These are phyloP conservation scores for Rhingia campestris DNA, from an alignment of 2,888 invertebrate species.

Conservation along the genomic window DNA sequence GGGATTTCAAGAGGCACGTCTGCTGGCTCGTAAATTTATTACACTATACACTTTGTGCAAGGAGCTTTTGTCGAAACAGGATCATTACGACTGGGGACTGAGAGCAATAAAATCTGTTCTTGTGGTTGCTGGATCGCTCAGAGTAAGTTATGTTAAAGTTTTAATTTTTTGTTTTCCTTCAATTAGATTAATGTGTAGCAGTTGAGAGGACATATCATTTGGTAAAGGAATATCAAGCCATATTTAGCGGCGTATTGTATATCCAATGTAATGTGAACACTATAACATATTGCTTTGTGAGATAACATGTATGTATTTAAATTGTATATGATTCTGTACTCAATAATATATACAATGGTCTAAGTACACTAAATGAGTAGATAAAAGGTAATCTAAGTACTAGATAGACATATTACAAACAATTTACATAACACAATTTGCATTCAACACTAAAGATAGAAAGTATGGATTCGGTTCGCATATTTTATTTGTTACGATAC, in stretches of 20 bases:
- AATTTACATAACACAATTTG: too few relatives aligned
- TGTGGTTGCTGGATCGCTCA: constrained; percentile 95
- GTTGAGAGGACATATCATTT: neutral
- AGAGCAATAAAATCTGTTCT: constrained; percentile 97
- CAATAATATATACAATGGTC: too few relatives aligned
- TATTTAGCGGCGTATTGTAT: constrained; percentile 16
- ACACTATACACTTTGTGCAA: constrained; percentile 95
- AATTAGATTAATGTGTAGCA: constrained; percentile 15
- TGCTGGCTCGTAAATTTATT: constrained; percentile 96
- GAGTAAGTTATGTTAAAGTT: constrained; percentile 84
- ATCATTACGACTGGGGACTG: constrained; percentile 98
- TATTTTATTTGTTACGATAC: too few relatives aligned
- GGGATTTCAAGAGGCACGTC: constrained; percentile 95
- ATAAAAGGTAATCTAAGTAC: too few relatives aligned
- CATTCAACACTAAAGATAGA: too few relatives aligned
- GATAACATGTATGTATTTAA: too few relatives aligned
- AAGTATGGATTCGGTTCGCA: too few relatives aligned
- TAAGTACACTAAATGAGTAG: too few relatives aligned
- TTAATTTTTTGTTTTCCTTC: neutral
- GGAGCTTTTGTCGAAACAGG: constrained; percentile 95
- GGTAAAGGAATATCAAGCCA: neutral
- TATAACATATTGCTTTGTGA: too few relatives aligned
- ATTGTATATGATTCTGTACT: too few relatives aligned
- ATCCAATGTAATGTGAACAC: neutral
- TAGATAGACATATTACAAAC: too few relatives aligned